These are phyloP conservation scores for Gryon sp. DNA, from an alignment of 1,140 invertebrate genomes.

Conservation along the genomic window DNA sequence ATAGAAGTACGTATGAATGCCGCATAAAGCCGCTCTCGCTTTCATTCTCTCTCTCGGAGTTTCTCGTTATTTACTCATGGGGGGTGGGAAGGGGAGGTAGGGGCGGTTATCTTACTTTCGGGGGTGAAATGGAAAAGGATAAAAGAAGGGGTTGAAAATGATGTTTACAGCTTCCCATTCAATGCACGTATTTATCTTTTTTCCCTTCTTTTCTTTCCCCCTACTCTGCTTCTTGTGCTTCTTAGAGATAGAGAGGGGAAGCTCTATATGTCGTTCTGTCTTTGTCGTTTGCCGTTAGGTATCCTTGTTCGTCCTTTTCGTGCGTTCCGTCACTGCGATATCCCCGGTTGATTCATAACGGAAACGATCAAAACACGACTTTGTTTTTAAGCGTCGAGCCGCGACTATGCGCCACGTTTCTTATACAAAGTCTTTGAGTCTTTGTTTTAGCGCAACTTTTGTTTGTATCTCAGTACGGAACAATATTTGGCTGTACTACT, in stretches of 20 bases:
- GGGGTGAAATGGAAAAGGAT: too few species aligned
- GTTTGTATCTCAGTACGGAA: too few species aligned
- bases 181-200: constrained; percentile 57
- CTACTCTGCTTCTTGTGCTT: too few species aligned
- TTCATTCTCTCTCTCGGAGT: constrained; percentile 66
- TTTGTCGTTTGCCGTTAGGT: too few species aligned
- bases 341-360: constrained; percentile 49
- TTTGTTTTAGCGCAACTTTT: neutral
- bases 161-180: constrained; percentile 59
- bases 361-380: constrained; percentile 34
- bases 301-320: neutral
- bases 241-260: too few species aligned
- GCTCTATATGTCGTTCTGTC: too few species aligned
- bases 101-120: too few species aligned
- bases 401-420: constrained; percentile 15
- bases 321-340: neutral
- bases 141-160: too few species aligned
- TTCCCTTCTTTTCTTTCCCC: too few species aligned
- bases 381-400: constrained; percentile 17
- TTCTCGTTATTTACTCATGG: constrained; percentile 62
- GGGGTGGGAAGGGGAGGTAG: too few species aligned
- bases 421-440: constrained; percentile 1
- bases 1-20: constrained; percentile 73
- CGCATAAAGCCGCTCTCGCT: constrained; percentile 74
- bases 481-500: too few species aligned